Evolutionary conservation across 2,888 invertebrate species (phyloP), one percentile per base, ranked within the genome.

Genomic region (Therioaphis trifolii): DNA sequence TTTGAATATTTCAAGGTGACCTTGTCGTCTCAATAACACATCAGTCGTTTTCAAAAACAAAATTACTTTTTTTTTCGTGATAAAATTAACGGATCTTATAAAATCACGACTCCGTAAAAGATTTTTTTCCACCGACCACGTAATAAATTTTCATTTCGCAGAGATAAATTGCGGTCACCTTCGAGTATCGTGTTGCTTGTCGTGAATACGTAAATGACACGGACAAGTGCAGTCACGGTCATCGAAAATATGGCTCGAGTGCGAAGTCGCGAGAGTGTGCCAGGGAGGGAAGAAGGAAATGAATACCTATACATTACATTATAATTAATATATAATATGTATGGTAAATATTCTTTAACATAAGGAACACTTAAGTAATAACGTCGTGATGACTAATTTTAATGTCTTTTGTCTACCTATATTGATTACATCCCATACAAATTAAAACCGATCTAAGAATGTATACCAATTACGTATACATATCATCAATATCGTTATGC

Each of bases 1-100:
- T 76, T 76, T 43, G 18, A 29, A 76, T 61, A 46, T 61, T 76
- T 76, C 43, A 76, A 76, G 75, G 75, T 76, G 75, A 76, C 46
- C 43, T 76, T 2, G 24, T 18, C 4, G 24, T 58, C 11, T 72
- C n/a, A 52, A 72, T 52, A 40, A 40, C 15, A 18, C 35, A 21
- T 9, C n/a, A 12, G 11, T 24, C 3, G n/a, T 21, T 68, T 43
- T 21, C 21, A 14, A 68, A 11, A 68, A 21, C 0, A n/a, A 68
- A 35, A 35, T 35, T 35, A 43, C 18, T 40, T 14, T 5, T 68
- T 18, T 46, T 27, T n/a, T 71, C 27, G 24, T 46, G 18, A 18
- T 46, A 2, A 49, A 9, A 49, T 46, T 18, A 11, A 27, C 24
- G 71, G 18, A 12, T 24, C 27, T 18, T 71, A 24, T 46, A 49